Percentiles rank a stretch among this genome's conserved stretches.
Evolutionary conservation across 2,113 vertebrate genomes (phyloP).

Genomic region (Paramormyrops kingsleyae): DNA sequence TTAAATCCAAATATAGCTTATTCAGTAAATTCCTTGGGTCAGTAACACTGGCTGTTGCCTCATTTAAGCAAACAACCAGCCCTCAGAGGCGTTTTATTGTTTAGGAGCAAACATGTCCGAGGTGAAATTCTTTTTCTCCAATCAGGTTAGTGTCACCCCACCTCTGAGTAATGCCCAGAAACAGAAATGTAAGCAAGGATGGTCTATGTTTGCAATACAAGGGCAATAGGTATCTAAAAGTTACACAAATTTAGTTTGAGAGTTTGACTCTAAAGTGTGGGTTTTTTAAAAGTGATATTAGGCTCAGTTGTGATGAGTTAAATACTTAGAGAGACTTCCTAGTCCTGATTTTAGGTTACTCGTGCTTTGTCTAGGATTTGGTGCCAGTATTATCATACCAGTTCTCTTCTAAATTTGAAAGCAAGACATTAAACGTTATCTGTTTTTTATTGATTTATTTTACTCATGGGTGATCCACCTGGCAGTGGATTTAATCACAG

Average conservation of each 20-base stretch:
- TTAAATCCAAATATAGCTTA: background rate
- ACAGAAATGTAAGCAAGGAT: background rate
- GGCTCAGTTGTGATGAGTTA: background rate
- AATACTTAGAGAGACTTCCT: background rate
- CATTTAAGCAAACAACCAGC: background rate
- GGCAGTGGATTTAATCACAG: background rate
- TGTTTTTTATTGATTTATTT: background rate
- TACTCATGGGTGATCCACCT: background rate
- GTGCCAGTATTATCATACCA: background rate
- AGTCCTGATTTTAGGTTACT: background rate
- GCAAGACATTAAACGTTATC: background rate
- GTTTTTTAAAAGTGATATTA: background rate
- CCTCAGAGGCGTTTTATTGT: background rate
- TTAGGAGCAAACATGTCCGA: background rate
- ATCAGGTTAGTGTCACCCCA: background rate
- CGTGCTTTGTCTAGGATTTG: background rate
- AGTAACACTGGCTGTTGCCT: background rate
- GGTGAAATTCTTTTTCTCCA: background rate
- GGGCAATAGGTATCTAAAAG: background rate
- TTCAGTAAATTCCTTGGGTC: background rate
- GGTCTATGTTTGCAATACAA: slow-evolving; percentile 1
- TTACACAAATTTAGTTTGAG: background rate
- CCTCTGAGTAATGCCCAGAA: background rate
- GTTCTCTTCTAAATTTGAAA: background rate
- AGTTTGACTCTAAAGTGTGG: background rate